Percentiles rank a stretch among this genome's conserved stretches.
Evolutionary conservation across 2,888 invertebrate species (phyloP).

Genomic region (Agriopis leucophaearia): DNA sequence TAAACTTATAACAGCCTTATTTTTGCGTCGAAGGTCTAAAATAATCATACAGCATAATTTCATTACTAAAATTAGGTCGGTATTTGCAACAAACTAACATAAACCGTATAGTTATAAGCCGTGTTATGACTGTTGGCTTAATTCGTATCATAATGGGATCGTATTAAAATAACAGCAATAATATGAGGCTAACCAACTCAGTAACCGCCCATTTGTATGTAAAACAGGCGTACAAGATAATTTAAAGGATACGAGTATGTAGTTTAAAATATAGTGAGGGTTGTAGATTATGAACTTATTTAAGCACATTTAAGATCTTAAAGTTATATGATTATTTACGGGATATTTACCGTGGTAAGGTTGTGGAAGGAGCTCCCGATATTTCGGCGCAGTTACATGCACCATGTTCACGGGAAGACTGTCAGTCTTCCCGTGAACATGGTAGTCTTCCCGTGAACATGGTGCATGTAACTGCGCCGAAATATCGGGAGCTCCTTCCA

Average conservation of each 20-base stretch:
- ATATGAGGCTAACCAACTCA: constrained; percentile 65
- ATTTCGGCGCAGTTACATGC: too few species aligned
- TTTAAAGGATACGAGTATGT: constrained; percentile 53
- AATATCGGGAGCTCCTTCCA: too few species aligned
- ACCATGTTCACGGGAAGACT: too few species aligned
- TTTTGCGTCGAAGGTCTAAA: too few species aligned
- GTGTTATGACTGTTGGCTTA: constrained; percentile 52
- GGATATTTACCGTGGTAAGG: too few species aligned
- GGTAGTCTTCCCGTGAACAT: too few species aligned
- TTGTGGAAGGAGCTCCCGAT: too few species aligned
- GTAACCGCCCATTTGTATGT: constrained; percentile 78
- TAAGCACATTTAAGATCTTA: not conserved
- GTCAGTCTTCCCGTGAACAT: too few species aligned
- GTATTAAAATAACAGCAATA: constrained; percentile 71
- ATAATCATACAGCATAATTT: constrained; percentile 15
- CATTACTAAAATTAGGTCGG: constrained; percentile 33
- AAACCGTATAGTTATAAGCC: constrained; percentile 40
- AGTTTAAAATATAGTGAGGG: constrained; percentile 39
- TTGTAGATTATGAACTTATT: constrained; percentile 24
- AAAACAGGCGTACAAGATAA: constrained; percentile 72
- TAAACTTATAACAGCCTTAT: too few species aligned
- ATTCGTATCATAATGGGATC: constrained; percentile 55
- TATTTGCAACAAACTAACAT: constrained; percentile 29
- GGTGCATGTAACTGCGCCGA: too few species aligned
- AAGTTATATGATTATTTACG: too few species aligned